Conservation (phyloP, 2,888 invertebrate genomes). For the Diaphora mendica region DNA sequence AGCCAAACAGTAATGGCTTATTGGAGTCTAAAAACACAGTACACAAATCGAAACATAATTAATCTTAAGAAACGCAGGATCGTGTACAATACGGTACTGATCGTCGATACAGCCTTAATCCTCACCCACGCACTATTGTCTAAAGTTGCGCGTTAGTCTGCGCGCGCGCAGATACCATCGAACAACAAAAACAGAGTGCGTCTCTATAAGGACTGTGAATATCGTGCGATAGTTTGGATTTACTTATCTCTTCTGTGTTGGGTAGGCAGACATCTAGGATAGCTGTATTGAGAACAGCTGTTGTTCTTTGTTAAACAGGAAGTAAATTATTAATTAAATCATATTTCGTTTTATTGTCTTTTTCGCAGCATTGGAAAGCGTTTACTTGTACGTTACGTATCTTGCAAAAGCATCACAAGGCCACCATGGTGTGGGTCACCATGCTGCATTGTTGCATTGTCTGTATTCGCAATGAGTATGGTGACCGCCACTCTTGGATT, state of each 20-base stretch:
- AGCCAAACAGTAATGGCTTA: background rate
- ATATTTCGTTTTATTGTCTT: background rate
- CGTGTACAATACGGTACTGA: slow-evolving; percentile 51
- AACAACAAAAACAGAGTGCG: slow-evolving; percentile 49
- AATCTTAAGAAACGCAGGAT: slow-evolving; percentile 48
- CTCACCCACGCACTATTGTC: slow-evolving; percentile 80
- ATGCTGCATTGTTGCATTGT: too few species aligned
- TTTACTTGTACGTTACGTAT: too few species aligned
- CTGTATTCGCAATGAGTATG: too few species aligned
- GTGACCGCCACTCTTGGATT: too few species aligned
- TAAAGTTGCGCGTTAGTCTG: slow-evolving; percentile 52
- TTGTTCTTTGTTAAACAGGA: background rate
- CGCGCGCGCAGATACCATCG: slow-evolving; percentile 54
- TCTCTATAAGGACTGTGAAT: slow-evolving; percentile 52
- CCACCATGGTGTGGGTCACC: too few species aligned
- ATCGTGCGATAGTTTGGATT: slow-evolving; percentile 44
- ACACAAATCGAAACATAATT: slow-evolving; percentile 39
- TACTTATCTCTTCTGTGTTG: slow-evolving; percentile 45
- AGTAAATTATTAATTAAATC: background rate
- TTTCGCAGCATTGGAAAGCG: too few species aligned
- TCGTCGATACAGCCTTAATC: slow-evolving; percentile 63
- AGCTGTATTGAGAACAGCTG: slow-evolving; percentile 9
- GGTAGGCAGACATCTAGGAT: slow-evolving; percentile 11
- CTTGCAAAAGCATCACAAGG: too few species aligned
- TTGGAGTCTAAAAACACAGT: background rate